Percentiles rank a stretch among this genome's conserved stretches.
phyloP scores from a whole-genome alignment of 2,113 vertebrate species.

The Calyptommatus sinebrachiatus region DNA sequence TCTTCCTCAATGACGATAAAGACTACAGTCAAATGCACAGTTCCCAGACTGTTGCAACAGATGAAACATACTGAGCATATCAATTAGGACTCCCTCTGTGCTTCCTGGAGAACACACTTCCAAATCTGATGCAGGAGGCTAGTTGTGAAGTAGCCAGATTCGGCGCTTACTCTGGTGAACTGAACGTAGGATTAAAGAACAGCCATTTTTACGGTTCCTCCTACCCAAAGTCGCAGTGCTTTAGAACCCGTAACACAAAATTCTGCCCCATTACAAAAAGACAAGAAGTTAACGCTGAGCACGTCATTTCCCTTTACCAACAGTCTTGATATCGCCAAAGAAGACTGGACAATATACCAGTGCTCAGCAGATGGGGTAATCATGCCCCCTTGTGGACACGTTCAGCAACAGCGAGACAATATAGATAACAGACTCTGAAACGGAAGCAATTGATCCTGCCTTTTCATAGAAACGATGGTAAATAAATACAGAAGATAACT shows the following conservation, averaged over 20 bases:
- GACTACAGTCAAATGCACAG: neutral
- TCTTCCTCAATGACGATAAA: fast-evolving
- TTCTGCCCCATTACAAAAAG: neutral
- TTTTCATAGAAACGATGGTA: constrained; percentile 36
- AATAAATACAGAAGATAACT: constrained; percentile 46
- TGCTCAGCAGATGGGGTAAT: constrained; percentile 16
- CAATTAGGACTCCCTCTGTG: neutral
- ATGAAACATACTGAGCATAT: neutral
- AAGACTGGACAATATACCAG: neutral
- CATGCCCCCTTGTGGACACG: neutral
- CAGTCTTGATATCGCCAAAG: constrained; percentile 10
- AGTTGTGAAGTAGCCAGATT: neutral
- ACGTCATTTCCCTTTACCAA: constrained; percentile 26
- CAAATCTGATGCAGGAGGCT: neutral
- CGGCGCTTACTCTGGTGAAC: neutral
- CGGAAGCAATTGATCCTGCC: constrained; percentile 19
- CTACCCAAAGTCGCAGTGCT: constrained; percentile 30
- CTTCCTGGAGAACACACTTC: neutral
- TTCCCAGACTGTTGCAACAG: neutral
- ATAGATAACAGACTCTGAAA: constrained; percentile 25
- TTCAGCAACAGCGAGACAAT: constrained; percentile 29
- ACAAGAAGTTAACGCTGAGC: fast-evolving
- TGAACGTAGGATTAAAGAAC: constrained; percentile 9
- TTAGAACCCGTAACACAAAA: constrained; percentile 60
- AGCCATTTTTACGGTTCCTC: neutral